Conservation (phyloP, 2,113 vertebrate genomes). For the Rissa tridactyla region DNA sequence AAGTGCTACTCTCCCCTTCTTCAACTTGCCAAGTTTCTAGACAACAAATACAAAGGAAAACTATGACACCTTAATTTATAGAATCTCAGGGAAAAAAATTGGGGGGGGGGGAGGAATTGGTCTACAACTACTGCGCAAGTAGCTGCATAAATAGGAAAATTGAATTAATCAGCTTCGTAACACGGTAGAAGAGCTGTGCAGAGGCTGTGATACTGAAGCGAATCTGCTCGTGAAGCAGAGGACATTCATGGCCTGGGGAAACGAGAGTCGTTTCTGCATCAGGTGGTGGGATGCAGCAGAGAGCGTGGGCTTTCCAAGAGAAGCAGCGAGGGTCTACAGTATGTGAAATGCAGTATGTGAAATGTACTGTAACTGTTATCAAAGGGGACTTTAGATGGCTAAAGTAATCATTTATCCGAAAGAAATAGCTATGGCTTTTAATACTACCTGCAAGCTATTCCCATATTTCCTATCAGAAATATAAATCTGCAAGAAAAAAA, state of each 20-base stretch:
- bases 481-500: neutral
- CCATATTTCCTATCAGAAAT: neutral
- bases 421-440: neutral
- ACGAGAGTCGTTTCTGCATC: rapidly evolving
- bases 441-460: neutral
- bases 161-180: neutral
- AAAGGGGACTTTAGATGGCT: neutral
- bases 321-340: neutral
- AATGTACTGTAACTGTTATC: neutral
- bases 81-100: neutral
- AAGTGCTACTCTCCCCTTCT: neutral
- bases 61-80: neutral
- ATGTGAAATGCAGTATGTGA: neutral
- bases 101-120: rapidly evolving
- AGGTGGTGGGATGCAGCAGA: neutral
- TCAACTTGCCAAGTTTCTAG: neutral
- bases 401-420: neutral
- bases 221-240: neutral
- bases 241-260: rapidly evolving
- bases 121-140: conserved; percentile 8
- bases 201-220: neutral
- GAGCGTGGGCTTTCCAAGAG: neutral
- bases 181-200: neutral
- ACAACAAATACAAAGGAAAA: neutral
- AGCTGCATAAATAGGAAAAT: neutral